Evolutionary conservation across 2,113 vertebrate species (phyloP).

Genomic region (Centropus bengalensis): DNA sequence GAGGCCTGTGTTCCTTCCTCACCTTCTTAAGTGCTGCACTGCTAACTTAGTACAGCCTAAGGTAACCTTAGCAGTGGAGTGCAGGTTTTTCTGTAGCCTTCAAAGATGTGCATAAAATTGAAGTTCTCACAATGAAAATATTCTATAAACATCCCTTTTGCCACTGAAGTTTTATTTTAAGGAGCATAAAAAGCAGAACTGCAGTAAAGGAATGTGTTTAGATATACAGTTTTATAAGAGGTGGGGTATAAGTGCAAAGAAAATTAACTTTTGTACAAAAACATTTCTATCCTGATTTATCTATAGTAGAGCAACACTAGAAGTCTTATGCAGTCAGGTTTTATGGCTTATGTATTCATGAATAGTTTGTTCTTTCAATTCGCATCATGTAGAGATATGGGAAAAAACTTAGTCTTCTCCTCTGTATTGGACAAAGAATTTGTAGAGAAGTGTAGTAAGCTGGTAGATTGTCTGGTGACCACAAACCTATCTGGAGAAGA

Average conservation of each 20-base stretch:
- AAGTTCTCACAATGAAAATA: background rate
- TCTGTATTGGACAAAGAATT: background rate
- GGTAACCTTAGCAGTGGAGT: background rate
- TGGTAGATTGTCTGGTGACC: background rate
- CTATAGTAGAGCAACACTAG: background rate
- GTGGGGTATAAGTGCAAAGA: background rate
- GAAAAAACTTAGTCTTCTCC: background rate
- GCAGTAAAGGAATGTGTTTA: background rate
- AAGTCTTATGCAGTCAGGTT: background rate
- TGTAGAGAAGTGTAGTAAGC: background rate
- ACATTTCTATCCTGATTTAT: background rate
- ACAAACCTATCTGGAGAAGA: background rate
- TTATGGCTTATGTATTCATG: background rate
- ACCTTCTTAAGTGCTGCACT: background rate
- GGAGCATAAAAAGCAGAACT: background rate
- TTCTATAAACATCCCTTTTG: background rate
- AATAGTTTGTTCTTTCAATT: background rate
- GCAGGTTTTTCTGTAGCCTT: background rate
- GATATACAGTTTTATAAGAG: background rate
- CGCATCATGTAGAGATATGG: background rate
- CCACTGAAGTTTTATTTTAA: background rate
- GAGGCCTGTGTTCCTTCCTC: background rate
- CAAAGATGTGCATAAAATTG: background rate
- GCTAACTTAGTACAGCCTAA: background rate
- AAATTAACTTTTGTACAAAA: background rate